Evolutionary conservation across 2,888 invertebrate species (phyloP).

Genomic region (Clistopyga incitator): DNA sequence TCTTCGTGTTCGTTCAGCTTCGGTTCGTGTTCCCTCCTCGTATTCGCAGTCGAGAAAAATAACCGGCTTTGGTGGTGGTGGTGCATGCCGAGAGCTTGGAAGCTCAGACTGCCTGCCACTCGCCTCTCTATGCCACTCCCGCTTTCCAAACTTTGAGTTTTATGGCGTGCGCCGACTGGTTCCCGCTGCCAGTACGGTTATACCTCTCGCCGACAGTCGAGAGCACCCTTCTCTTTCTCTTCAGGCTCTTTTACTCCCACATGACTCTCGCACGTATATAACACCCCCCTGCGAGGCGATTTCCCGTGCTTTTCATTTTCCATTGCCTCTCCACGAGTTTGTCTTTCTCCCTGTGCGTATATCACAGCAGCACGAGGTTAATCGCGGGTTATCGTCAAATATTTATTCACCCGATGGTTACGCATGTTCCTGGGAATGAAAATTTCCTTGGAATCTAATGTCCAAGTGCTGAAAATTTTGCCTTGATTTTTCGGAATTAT

Average conservation of each 20-base stretch:
- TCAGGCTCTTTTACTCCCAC: constrained; percentile 15
- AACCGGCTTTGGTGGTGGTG: constrained; percentile 20
- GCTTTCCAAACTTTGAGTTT: constrained; percentile 59
- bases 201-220: constrained; percentile 21
- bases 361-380: background rate
- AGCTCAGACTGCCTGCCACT: constrained; percentile 52
- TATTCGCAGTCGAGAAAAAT: constrained; percentile 32
- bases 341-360: background rate
- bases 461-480: no score
- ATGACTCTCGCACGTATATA: constrained; percentile 13
- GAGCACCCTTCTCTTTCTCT: constrained; percentile 35
- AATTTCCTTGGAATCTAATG: no score
- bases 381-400: background rate
- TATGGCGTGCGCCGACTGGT: constrained; percentile 46
- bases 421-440: no score
- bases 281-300: constrained; percentile 6
- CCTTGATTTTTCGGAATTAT: no score
- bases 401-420: background rate
- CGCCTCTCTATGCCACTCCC: constrained; percentile 29
- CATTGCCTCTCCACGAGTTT: background rate
- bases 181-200: constrained; percentile 31
- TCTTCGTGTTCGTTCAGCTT: constrained; percentile 27
- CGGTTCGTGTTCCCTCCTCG: constrained; percentile 22
- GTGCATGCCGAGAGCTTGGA: constrained; percentile 13
- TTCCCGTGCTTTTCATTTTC: background rate